Base-by-base conservation (phyloP, 2,113 vertebrate genomes). In the Podocnemis expansa region DNA sequence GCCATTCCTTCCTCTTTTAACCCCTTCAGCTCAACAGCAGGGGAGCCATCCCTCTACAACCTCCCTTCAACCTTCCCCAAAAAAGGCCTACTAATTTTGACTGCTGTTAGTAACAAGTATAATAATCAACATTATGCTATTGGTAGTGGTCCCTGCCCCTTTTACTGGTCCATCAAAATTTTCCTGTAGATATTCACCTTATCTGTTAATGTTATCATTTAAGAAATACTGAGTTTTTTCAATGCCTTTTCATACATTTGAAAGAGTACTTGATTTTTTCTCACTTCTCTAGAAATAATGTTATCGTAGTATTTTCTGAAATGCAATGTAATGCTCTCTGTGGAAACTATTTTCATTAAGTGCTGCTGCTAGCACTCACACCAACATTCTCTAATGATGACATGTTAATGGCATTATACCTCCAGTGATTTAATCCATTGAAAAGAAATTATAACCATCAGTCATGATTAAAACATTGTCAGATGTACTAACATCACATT, bases 401-500 rank as follows among this genome's bases (percentile, higher is more conserved):
- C 92, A 92, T 82, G 89, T 89, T 97, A 96, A 97, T 95, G 91
- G 88, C 87, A 84, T 92, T 91, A 96, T 88, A 95, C 56, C 80
- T 91, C 52, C 89, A 92, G 52, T 93, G 91, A 95, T 97, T 96
- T 96, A 94, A 27, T 73, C 92, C 90, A 84, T n/a, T 93, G 85
- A 91, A 97, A 93, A 89, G 84, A 96, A 95, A 96, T 97, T 95
- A 89, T 93, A 94, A 88, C 83, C 85, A 67, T 96, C 91, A 96
- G 75, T 82, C 17, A 58, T 1, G 1, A 84, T 95, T 52, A 97
- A 95, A 96, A 93, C 34, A 67, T 82, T 82, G 79, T 86, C 29
- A 11, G 78, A 88, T 86, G 54, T 80, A 82, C 90, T 96, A 96
- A 78, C 86, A 91, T 95, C 90, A 60, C n/a, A 75, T 84, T 93